A percentile compares a stretch with the other conserved stretches of the same genome.
Conservation (phyloP, 2,797 vertebrate species). For the Enteromius viviparus region DNA sequence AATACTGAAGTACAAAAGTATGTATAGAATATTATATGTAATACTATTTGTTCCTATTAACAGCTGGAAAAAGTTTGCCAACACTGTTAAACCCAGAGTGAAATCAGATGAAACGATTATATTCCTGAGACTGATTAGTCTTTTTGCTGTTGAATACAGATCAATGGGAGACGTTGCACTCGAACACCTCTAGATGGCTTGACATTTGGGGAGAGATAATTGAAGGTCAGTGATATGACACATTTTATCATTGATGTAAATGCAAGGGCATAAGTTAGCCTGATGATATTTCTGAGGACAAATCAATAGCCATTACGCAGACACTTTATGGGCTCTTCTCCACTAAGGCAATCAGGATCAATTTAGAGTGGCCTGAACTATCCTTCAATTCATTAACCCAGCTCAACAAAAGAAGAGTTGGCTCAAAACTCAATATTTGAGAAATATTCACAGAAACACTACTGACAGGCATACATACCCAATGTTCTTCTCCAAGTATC, state of each 20-base stretch:
- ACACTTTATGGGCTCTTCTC: slow-evolving; percentile 30
- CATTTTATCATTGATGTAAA: slow-evolving; percentile 46
- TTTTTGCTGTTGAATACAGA: slow-evolving; percentile 25
- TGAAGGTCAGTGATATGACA: slow-evolving; percentile 53
- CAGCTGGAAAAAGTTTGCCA: background rate
- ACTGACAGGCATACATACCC: background rate
- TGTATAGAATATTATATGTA: background rate
- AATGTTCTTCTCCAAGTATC: background rate
- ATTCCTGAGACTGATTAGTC: slow-evolving; percentile 18
- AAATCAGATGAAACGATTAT: background rate
- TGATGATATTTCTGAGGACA: slow-evolving; percentile 52
- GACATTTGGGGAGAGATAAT: slow-evolving; percentile 57
- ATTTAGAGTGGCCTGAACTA: slow-evolving; percentile 19
- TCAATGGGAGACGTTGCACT: slow-evolving; percentile 45
- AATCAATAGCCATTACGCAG: slow-evolving; percentile 44
- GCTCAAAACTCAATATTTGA: slow-evolving; percentile 7
- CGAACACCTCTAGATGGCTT: slow-evolving; percentile 27
- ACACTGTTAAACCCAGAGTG: background rate
- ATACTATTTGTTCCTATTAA: background rate
- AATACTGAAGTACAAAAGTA: background rate
- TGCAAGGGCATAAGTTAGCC: slow-evolving; percentile 44
- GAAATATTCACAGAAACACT: background rate
- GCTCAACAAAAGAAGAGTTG: background rate
- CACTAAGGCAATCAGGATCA: slow-evolving; percentile 25
- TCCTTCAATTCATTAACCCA: slow-evolving; percentile 33